Evolutionary conservation across 2,113 vertebrate species (phyloP), one percentile per base, ranked within the genome.

Genomic region (Platichthys stellatus): DNA sequence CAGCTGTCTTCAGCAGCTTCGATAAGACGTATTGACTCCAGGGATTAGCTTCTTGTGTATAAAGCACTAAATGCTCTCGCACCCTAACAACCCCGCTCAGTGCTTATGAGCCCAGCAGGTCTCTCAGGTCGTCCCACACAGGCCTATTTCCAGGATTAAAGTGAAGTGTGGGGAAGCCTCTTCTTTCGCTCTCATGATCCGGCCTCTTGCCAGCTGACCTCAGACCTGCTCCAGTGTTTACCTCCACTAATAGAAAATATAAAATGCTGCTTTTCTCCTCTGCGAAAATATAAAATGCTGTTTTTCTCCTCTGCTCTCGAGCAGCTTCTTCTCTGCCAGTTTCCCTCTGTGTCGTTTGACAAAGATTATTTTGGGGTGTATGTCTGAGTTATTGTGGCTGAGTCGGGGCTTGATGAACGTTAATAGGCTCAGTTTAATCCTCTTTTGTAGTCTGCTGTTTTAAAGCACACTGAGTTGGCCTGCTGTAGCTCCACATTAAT

Each of bases 61-160:
- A 62, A 54, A 57, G 45, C 64, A 28, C 31, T 38, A 53, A 77
- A 65, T 54, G 31, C 69, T 73, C 18, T 51, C 11, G 2, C 17
- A 62, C 28, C 17, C 35, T 20, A 49, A 21, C 49, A 72, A 38
- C 59, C 62, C 43, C 56, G 72, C 61, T 80, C 26, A 67, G 67
- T 26, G 40, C 26, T 72, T 21, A 21, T 58, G 62, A 67, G 64
- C 21, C 57, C 43, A 21, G 35, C 60, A 26, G 43, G 56, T 72
- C 62, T 75, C 67, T 63, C 58, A 68, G 72, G 76, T 68, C 76
- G 2, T 71, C 21, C 31, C 66, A 57, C 54, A 51, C 75, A 49
- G 54, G 53, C 13, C 59, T 67, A n/a, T 53, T 67, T 49, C 6
- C 40, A 63, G 62, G 76, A 67, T 75, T 66, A 60, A 35, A 65